Base-by-base conservation (phyloP, 2,797 vertebrate species). In the Chaetodon trifasciatus region DNA sequence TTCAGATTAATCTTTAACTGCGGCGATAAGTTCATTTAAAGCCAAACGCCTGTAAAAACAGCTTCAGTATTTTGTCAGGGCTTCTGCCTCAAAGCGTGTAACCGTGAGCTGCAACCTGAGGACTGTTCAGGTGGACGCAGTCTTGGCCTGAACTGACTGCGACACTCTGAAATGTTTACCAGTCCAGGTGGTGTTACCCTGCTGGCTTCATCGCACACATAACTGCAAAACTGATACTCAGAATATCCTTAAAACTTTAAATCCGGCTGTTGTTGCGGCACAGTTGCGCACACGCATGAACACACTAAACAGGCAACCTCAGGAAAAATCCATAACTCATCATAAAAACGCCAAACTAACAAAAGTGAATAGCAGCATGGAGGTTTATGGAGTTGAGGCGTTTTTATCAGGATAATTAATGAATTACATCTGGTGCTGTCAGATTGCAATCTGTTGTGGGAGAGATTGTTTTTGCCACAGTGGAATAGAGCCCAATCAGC, bases 391-490 rank as follows among this genome's bases (percentile, higher is more conserved):
- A 89, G 90, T 86, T 85, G 86, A 82, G 82, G 65, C 85, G 42
- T 87, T 95, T 95, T 95, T 94, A 93, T 95, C 93, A 89, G 92
- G 91, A 81, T 94, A 95, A 95, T 95, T 94, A 95, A 95, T 95
- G 92, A 93, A 94, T 93, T 95, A 94, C 94, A 95, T 95, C 95
- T 95, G 94, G 88, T 93, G 91, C 94, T 94, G 94, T 96, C 95
- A 94, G 94, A 92, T 90, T 92, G 94, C 94, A 95, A 93, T 95
- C 94, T 95, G 94, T 92, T 92, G 89, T 89, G 79, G 88, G 89
- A 89, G 91, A 93, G 93, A 95, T 94, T 94, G 93, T 95, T 96
- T 94, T 92, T 91, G 93, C 94, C 94, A 89, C 92, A 84, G 93
- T 70, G 91, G 95, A 95, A 93, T 91, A 88, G 88, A 92, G 83